Evolutionary conservation across 2,797 vertebrate species (phyloP).

Genomic region (Cyclopterus lumpus): DNA sequence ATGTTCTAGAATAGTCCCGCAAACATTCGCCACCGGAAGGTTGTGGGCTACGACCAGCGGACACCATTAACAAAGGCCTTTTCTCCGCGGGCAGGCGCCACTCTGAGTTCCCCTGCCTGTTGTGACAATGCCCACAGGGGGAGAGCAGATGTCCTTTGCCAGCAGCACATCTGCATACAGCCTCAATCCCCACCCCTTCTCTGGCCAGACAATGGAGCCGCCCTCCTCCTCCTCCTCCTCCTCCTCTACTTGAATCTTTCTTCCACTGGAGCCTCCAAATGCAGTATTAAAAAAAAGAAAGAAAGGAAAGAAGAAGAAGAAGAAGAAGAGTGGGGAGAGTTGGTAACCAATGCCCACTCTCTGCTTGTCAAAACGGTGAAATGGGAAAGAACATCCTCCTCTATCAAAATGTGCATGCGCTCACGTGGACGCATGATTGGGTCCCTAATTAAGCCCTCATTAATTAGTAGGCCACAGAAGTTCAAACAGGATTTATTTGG

Average conservation of each 20-base stretch:
- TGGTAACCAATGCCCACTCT: slow-evolving; percentile 34
- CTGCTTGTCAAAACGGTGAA: slow-evolving; percentile 46
- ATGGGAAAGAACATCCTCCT: slow-evolving; percentile 1
- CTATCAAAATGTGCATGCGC: slow-evolving; percentile 33
- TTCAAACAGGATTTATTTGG: slow-evolving; percentile 27
- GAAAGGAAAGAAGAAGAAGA: neutral
- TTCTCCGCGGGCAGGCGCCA: slow-evolving; percentile 60
- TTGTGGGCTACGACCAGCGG: slow-evolving; percentile 45
- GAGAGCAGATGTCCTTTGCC: slow-evolving; percentile 80
- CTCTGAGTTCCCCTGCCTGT: slow-evolving; percentile 73
- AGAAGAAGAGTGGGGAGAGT: slow-evolving; percentile 28
- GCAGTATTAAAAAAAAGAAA: slow-evolving; percentile 42
- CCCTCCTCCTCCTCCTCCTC: slow-evolving; percentile 66
- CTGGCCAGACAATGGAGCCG: slow-evolving; percentile 84
- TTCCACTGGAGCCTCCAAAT: slow-evolving; percentile 69
- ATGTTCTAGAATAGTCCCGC: slow-evolving; percentile 23
- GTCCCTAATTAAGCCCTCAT: slow-evolving; percentile 51
- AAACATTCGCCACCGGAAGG: slow-evolving; percentile 45
- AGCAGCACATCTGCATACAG: slow-evolving; percentile 85
- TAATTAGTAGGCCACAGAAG: slow-evolving; percentile 36
- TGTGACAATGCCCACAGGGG: slow-evolving; percentile 79
- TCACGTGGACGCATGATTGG: slow-evolving; percentile 39
- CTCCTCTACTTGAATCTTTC: slow-evolving; percentile 74
- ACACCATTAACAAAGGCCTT: slow-evolving; percentile 66
- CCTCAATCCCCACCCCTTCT: slow-evolving; percentile 77